Evolutionary conservation across 2,888 invertebrate genomes (phyloP), one percentile per base, ranked within the genome.

Genomic region (Ectemnius lituratus): DNA sequence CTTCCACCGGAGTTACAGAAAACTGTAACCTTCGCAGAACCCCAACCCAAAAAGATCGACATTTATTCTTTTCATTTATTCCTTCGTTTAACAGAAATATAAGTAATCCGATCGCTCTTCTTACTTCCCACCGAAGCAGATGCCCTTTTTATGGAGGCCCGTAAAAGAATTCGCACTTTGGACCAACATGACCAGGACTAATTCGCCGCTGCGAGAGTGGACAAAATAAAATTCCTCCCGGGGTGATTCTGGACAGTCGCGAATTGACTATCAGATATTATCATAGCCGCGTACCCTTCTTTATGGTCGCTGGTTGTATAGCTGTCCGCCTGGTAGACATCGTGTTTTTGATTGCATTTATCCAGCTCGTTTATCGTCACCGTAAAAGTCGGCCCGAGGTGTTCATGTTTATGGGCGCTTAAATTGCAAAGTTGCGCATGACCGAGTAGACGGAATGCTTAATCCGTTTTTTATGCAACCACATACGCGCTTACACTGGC

Each of bases 351-450:
- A 70, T 80, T 61, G 74, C 67, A 72, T 72, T 75, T 66, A 67
- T 74, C 72, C 13, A 52, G 20, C 20, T 52, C 52, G 67, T 74
- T 74, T 75, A 78, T 72, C 63, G 63, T 11, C 23, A 14, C 16
- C 71, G 57, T 74, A 74, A 75, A 73, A 60, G n/a, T 52, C 52
- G 14, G 27, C 4, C 14, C 18, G 52, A 61, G 62, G 28, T 58
- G 62, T 67, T 67, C 28, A 49, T 37, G 47, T 76, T 76, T 70
- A 74, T 56, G 58, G 47, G 37, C 73, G 49, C 73, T 80, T 66
- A 75, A 73, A 76, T 80, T 78, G 70, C 67, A 73, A 76, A 74
- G 62, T 64, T 57, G 28, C 62, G 68, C 78, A 70, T 58, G 46
- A 64, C 59, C 64, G n/a, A 47, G 37, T 45, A 16, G 28, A 57